Percentiles rank a stretch among this genome's conserved stretches.
Conservation (phyloP, 2,113 vertebrate species). For the Craseonycteris thonglongyai region DNA sequence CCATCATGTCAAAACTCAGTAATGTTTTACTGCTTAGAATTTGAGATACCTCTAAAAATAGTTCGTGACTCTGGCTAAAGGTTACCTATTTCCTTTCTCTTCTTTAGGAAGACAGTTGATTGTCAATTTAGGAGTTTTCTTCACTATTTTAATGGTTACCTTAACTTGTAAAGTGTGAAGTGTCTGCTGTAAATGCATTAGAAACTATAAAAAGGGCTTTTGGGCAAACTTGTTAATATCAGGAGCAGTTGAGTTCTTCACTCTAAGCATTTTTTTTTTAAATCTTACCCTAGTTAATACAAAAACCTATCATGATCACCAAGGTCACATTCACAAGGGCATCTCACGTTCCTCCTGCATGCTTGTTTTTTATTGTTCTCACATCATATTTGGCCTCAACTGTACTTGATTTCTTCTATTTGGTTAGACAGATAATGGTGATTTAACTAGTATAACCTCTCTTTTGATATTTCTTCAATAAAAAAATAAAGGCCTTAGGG, state of each 20-base stretch:
- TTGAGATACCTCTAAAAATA: slow-evolving; percentile 1
- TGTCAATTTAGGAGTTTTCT: not conserved
- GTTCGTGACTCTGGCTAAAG: not conserved
- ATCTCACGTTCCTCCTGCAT: not conserved
- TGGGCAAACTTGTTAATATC: not conserved
- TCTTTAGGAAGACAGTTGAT: not conserved
- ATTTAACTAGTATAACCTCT: not conserved
- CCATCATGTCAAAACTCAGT: slow-evolving; percentile 6
- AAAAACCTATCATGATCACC: slow-evolving; percentile 11
- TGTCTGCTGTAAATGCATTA: not conserved
- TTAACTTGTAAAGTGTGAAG: not conserved
- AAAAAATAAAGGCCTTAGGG: not conserved
- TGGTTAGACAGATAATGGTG: not conserved
- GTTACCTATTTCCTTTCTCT: not conserved
- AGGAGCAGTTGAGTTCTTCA: too few relatives aligned
- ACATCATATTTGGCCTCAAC: not conserved
- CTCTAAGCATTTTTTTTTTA: not conserved
- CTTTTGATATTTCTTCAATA: not conserved
- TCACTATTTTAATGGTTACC: not conserved
- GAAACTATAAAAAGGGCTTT: not conserved
- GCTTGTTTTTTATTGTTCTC: not conserved
- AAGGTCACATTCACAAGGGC: not conserved
- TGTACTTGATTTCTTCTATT: not conserved
- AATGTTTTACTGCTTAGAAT: slow-evolving; percentile 11
- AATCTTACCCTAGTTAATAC: slow-evolving; percentile 28